phyloP scores from a whole-genome alignment of 2,797 vertebrate species.

The Lepus townsendii region DNA sequence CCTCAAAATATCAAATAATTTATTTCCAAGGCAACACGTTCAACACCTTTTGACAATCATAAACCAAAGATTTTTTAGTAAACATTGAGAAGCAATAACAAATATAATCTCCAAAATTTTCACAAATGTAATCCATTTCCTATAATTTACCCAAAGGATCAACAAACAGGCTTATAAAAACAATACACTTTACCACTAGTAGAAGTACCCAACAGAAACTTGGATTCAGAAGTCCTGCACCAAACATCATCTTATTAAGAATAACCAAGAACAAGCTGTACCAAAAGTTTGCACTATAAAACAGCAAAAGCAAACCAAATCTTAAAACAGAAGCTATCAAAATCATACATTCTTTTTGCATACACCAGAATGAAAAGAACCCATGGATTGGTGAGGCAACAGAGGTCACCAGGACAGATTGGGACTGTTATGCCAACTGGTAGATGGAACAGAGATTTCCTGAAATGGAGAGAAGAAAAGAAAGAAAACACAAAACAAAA shows the following conservation, averaged over 20 bases:
- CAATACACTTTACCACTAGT: background rate
- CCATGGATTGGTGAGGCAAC: background rate
- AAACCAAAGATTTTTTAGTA: conserved; percentile 16
- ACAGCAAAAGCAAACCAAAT: background rate
- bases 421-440: background rate
- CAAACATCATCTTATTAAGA: background rate
- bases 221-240: background rate
- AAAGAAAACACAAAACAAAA: background rate
- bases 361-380: background rate
- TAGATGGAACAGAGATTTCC: background rate
- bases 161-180: background rate
- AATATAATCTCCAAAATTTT: background rate
- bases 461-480: background rate
- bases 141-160: background rate
- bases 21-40: background rate
- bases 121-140: background rate
- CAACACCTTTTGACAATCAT: background rate
- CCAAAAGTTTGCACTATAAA: background rate
- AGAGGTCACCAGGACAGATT: background rate
- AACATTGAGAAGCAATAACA: background rate
- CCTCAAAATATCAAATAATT: conserved; percentile 28
- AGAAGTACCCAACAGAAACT: background rate
- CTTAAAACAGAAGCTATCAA: background rate
- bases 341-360: background rate
- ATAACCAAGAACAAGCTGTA: background rate